Evolutionary conservation across 2,113 vertebrate genomes (phyloP).

Genomic region (Cervus canadensis): DNA sequence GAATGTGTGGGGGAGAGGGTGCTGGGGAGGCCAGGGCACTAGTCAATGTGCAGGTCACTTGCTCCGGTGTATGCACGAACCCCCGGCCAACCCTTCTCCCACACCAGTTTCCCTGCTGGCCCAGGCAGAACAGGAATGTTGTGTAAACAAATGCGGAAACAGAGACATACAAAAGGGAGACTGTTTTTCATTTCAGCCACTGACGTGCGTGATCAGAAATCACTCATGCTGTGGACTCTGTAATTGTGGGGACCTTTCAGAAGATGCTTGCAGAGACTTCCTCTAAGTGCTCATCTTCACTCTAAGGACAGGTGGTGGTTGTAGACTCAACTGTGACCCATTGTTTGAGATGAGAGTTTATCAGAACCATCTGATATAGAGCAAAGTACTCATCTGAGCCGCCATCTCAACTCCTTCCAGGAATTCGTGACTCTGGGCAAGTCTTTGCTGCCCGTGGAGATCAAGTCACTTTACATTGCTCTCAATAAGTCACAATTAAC

Average conservation of each 20-base stretch:
- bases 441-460: neutral
- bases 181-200: neutral
- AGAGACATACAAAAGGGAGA: neutral
- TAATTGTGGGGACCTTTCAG: neutral
- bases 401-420: neutral
- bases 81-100: neutral
- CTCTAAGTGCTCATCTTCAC: neutral
- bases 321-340: neutral
- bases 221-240: neutral
- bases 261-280: neutral
- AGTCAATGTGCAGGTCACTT: neutral
- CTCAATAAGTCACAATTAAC: neutral
- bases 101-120: neutral
- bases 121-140: neutral
- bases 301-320: neutral
- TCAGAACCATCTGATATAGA: neutral
- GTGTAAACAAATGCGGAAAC: neutral
- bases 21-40: neutral
- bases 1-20: neutral
- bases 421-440: neutral
- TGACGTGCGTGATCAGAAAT: neutral
- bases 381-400: neutral
- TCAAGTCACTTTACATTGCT: neutral
- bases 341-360: constrained; percentile 19
- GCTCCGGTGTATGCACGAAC: too few relatives aligned